Percentiles rank a stretch among this genome's conserved stretches.
Evolutionary conservation across 2,113 vertebrate species (phyloP).

Genomic region (Malurus alboscapulatus): DNA sequence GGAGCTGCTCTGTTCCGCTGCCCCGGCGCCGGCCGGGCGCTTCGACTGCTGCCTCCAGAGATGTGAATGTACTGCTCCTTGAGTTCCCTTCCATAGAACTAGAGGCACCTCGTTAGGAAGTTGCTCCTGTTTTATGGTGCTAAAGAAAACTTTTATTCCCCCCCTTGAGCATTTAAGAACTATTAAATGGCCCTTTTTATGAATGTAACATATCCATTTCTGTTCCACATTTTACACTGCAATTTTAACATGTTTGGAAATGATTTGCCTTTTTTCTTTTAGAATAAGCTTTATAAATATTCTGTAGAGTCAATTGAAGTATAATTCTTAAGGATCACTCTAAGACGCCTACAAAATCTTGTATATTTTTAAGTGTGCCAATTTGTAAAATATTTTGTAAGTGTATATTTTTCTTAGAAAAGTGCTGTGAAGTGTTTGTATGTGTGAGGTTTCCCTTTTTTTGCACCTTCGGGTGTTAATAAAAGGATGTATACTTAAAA

Average conservation of each 20-base stretch:
- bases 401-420: constrained; percentile 99
- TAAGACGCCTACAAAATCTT: constrained; percentile 99
- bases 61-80: constrained; percentile 95
- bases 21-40: constrained; percentile 74
- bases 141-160: constrained; percentile 81
- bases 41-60: constrained; percentile 91
- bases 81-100: constrained; percentile 80
- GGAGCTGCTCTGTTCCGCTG: constrained; percentile 74
- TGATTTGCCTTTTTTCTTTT: constrained; percentile 95
- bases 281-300: constrained; percentile 99
- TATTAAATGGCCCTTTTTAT: constrained; percentile 87
- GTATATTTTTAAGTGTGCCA: constrained; percentile 99
- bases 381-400: constrained; percentile 99
- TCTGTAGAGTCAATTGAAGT: constrained; percentile 99
- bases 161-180: constrained; percentile 80
- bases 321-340: constrained; percentile 99
- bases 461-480: constrained; percentile 92
- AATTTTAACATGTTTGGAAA: constrained; percentile 95
- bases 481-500: constrained; percentile 99
- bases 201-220: constrained; percentile 98
- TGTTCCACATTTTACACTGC: constrained; percentile 96
- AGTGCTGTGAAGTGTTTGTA: constrained; percentile 99
- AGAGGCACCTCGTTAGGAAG: constrained; percentile 90
- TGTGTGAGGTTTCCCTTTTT: constrained; percentile 96
- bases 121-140: constrained; percentile 96